Evolutionary conservation across 2,113 vertebrate genomes (phyloP).

Genomic region (Okapia johnstoni): DNA sequence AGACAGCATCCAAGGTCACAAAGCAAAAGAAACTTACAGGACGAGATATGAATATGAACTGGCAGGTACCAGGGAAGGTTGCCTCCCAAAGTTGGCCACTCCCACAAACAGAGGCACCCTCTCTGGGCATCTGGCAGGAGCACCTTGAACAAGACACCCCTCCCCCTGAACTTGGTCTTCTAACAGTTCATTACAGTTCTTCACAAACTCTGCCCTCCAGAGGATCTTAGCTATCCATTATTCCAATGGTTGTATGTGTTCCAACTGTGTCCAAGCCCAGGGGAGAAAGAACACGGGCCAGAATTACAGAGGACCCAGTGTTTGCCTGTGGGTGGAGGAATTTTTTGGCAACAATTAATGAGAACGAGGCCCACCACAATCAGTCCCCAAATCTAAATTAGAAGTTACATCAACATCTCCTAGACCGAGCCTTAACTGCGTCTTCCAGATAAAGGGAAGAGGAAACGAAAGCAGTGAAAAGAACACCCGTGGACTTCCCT

Average conservation of each 20-base stretch:
- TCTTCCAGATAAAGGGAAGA: conserved; percentile 58
- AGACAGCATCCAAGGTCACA: not conserved
- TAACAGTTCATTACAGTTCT: not conserved
- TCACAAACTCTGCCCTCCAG: not conserved
- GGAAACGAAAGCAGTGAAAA: conserved; percentile 67
- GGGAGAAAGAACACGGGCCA: not conserved
- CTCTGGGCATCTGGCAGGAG: not conserved
- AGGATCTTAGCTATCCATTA: not conserved
- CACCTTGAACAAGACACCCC: not conserved
- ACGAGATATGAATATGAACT: not conserved
- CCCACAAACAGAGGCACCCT: fast-evolving
- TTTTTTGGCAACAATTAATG: conserved; percentile 45
- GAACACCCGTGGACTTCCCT: not conserved
- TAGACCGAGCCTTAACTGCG: conserved; percentile 26
- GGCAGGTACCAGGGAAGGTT: not conserved
- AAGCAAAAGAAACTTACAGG: not conserved
- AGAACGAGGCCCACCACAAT: conserved; percentile 31
- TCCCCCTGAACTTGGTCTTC: not conserved
- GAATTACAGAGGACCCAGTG: conserved; percentile 40
- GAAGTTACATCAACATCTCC: conserved; percentile 68
- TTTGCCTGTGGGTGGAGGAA: not conserved
- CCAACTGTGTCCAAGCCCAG: not conserved
- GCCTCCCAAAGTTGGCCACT: not conserved
- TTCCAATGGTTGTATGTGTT: not conserved
- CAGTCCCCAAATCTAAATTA: conserved; percentile 77